Base-by-base conservation (phyloP, 2,113 vertebrate species). In the Apeltes quadracus region DNA sequence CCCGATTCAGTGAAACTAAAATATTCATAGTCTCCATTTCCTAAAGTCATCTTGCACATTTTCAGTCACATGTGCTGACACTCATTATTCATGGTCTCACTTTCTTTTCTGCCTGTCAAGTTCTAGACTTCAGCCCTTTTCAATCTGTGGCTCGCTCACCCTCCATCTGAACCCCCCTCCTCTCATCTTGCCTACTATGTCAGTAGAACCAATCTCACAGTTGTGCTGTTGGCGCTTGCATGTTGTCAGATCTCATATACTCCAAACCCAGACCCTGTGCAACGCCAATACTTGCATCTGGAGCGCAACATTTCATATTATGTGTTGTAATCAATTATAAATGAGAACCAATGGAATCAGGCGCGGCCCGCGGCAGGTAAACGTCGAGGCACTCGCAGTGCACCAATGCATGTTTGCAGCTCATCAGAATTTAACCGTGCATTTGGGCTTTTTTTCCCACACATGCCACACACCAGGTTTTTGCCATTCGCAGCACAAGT, bases 401-500 rank as follows among this genome's bases (percentile, higher is more conserved):
- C 43, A 16, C 11, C 10, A 69, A 69, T 20, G n/a, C 27, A 16
- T 12, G 16, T 36, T 48, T 39, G 13, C 18, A 50, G n/a, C 20
- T 12, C 7, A 54, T 5, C 4, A 27, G 11, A 62, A 43, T 54
- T 4, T 34, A 25, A 27, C 22, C 22, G n/a, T 57, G n/a, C 29
- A 20, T 65, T 2, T 36, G 1, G 7, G 6, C 18, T 16, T 15
- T 54, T 14, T 12, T 54, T 39, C 27, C 9, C 20, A 14, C 6
- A 39, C n/a, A 48, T 18, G 25, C 27, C 18, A 51, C 54, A 38
- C 58, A n/a, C n/a, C 57, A 25, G 51, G 18, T 71, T 59, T 43
- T 43, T 50, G 56, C 51, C 51, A 70, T 75, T 61, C 46, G 34
- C 48, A 27, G 61, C 23, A 56, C 34, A 72, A 61, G 79, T 58